Percentiles rank a stretch among this genome's conserved stretches.
phyloP scores from a whole-genome alignment of 1,140 invertebrate genomes.

The Drosophila sproati region DNA sequence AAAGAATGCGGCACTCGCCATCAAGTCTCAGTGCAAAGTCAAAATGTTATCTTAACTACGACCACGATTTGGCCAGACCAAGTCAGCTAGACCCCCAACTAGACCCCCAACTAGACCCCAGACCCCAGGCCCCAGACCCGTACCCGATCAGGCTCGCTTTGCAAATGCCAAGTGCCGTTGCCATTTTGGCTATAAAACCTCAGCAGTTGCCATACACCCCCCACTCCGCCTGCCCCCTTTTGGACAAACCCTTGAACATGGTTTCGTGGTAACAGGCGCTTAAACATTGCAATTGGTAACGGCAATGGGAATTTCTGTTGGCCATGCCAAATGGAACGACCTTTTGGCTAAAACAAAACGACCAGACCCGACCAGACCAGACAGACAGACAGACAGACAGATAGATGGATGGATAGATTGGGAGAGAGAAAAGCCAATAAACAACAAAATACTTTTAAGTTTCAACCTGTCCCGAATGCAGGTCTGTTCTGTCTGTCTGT shows the following conservation, averaged over 20 bases:
- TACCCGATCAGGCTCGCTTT: conserved; percentile 27
- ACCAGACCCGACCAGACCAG: no score
- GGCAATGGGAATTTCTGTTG: conserved; percentile 43
- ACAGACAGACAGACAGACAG: no score
- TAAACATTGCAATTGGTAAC: conserved; percentile 61
- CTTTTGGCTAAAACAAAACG: conserved; percentile 55
- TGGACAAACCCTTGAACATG: neutral
- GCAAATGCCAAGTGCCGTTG: conserved; percentile 79
- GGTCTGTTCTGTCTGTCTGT: no score
- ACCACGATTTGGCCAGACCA: conserved; percentile 71
- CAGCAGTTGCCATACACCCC: neutral
- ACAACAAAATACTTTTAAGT: conserved; percentile 30
- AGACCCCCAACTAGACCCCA: neutral
- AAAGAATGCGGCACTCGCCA: conserved; percentile 80
- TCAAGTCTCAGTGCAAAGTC: conserved; percentile 77
- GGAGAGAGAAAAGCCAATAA: conserved; percentile 5
- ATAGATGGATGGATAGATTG: no score
- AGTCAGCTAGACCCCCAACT: neutral
- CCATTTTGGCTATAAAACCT: conserved; percentile 51
- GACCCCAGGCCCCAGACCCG: conserved; percentile 36
- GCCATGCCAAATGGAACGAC: conserved; percentile 49
- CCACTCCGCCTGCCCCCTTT: neutral
- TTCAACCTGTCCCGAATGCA: conserved; percentile 53
- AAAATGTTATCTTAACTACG: conserved; percentile 81
- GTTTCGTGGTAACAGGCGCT: conserved; percentile 59